Percentiles rank a stretch among this genome's conserved stretches.
phyloP scores from a whole-genome alignment of 2,888 invertebrate species.

The Craniophora ligustri region DNA sequence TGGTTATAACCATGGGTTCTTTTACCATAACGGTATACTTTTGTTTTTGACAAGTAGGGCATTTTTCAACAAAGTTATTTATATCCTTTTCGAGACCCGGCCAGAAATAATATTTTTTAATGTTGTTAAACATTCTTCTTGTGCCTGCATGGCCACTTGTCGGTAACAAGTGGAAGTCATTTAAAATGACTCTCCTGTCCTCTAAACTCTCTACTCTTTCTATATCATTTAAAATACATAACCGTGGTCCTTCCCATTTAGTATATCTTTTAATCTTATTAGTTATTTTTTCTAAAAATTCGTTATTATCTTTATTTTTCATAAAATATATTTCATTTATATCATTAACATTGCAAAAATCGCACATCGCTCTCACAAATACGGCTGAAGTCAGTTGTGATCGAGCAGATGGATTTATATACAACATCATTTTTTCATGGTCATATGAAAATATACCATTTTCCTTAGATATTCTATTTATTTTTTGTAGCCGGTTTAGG shows the following conservation, averaged over 20 bases:
- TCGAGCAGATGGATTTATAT: not conserved
- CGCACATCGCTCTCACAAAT: constrained; percentile 1
- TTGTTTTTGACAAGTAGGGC: constrained; percentile 4
- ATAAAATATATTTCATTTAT: not conserved
- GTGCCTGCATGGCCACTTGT: constrained; percentile 11
- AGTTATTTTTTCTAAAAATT: not conserved
- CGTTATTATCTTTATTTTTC: not conserved
- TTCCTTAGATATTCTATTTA: not conserved
- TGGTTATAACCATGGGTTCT: constrained; percentile 10
- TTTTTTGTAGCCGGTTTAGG: not conserved
- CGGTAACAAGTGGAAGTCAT: constrained; percentile 15
- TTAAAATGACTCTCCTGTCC: constrained; percentile 4
- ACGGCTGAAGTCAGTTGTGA: constrained; percentile 1
- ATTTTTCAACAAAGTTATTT: not conserved
- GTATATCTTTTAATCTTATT: not conserved
- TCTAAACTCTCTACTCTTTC: not conserved
- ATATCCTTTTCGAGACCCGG: constrained; percentile 7
- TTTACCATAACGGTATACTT: constrained; percentile 2
- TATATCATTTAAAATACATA: not conserved
- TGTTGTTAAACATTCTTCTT: constrained; percentile 7
- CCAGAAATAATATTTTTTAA: constrained; percentile 5
- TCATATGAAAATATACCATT: not conserved
- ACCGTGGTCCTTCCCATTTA: not conserved
- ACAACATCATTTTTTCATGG: not conserved
- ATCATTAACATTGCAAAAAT: not conserved